phyloP scores from a whole-genome alignment of 2,888 invertebrate genomes.

The Agrochola macilenta region DNA sequence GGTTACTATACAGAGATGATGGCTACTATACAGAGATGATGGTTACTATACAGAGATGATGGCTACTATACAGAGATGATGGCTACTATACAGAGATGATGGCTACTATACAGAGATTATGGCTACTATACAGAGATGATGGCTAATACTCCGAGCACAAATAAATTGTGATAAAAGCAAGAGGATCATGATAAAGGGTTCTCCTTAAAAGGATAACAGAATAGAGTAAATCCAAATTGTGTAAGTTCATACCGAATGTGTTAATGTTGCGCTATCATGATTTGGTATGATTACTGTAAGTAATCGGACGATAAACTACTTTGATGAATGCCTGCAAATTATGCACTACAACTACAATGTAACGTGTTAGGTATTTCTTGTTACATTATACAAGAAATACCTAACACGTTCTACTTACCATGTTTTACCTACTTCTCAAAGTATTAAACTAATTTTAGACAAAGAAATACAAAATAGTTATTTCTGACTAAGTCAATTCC shows the following conservation, averaged over 20 bases:
- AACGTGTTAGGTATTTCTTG: neutral
- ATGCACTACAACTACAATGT: constrained; percentile 21
- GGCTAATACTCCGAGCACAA: neutral
- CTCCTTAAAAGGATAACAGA: neutral
- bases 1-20: too few relatives aligned
- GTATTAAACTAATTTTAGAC: neutral
- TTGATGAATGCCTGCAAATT: constrained; percentile 51
- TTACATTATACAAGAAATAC: neutral
- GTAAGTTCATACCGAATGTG: constrained; percentile 3
- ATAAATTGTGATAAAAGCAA: neutral
- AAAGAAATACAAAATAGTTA: neutral
- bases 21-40: too few relatives aligned
- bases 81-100: too few relatives aligned
- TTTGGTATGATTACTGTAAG: constrained; percentile 11
- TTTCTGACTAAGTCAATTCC: neutral
- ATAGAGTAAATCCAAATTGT: neutral
- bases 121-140: too few relatives aligned
- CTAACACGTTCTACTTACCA: neutral
- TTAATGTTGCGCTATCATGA: constrained; percentile 7
- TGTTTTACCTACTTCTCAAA: neutral
- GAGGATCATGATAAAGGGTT: neutral
- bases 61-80: too few relatives aligned
- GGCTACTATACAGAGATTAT: too few relatives aligned
- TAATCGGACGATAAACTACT: constrained; percentile 27
- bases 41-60: too few relatives aligned